Evolutionary conservation across 1,140 invertebrate genomes (phyloP), one percentile per base, ranked within the genome.

Genomic region (Asbolus verrucosus): DNA sequence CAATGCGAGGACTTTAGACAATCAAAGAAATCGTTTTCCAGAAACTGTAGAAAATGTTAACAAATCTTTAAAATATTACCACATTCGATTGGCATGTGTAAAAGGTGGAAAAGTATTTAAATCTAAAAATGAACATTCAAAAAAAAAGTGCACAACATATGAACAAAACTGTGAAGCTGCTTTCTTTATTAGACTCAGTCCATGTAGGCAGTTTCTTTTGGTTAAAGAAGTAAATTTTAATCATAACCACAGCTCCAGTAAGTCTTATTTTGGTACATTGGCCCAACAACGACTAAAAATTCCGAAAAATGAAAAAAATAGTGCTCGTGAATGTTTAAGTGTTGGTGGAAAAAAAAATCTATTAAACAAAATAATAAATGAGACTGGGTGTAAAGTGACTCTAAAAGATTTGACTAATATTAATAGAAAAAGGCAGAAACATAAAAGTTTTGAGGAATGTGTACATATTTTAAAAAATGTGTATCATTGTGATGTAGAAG

Each of bases 401-500:
- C 19, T 54, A 14, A 54, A 54, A 18, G 46, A 54, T 11, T 6
- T 54, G 18, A 54, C 46, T 16, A 54, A 54, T 54, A 2, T 54
- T 4, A 24, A 6, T 54, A 54, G 19, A 18, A n/a, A 16, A n/a
- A 18, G 6, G 6, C 13, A 54, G 19, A 19, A 18, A 24, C n/a
- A n/a, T n/a, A 54, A 15, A 54, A 54, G 18, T 15, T 54, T 54
- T 19, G 46, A 54, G 11, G 46, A 54, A 11, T 54, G 11, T 18
- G 19, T 54, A 5, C 6, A 19, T n/a, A 15, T 54, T 4, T 54
- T 54, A n/a, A 54, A 54, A 54, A 18, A 11, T 6, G 5, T 18
- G 2, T 54, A 54, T 24, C 6, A 54, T 4, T 54, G 46, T 18
- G 19, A 14, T 19, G 46, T 54, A 6, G 46, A 54, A 6, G 9